These are phyloP conservation scores for Leuciscus idus DNA, from an alignment of 2,113 vertebrate species.

Conservation along the genomic window DNA sequence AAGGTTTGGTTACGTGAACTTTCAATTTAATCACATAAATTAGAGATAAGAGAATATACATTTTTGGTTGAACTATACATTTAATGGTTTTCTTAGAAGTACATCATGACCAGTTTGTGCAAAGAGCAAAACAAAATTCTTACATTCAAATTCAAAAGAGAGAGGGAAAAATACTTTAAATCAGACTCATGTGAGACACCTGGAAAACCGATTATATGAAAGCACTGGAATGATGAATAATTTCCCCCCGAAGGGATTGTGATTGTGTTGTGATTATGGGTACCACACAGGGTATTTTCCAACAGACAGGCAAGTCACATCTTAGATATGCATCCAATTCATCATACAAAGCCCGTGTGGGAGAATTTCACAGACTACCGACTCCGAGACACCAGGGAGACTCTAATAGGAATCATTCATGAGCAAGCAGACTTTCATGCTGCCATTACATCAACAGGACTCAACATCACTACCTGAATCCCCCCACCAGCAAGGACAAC, in stretches of 20 bases:
- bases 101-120: not conserved
- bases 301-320: constrained; percentile 14
- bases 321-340: constrained; percentile 8
- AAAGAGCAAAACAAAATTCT: not conserved
- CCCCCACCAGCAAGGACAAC: constrained; percentile 9
- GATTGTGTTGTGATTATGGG: not conserved
- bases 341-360: constrained; percentile 3
- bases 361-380: constrained; percentile 15
- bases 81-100: not conserved
- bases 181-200: not conserved
- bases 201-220: not conserved
- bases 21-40: not conserved
- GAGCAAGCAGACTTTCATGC: constrained; percentile 19
- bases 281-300: constrained; percentile 20
- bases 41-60: not conserved
- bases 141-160: not conserved
- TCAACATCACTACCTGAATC: constrained; percentile 29
- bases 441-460: constrained; percentile 35
- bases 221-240: not conserved
- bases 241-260: not conserved
- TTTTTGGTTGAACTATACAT: not conserved
- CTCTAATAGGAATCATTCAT: constrained; percentile 12
- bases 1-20: not conserved
- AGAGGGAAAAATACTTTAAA: not conserved
- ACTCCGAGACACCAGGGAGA: constrained; percentile 28